These are phyloP conservation scores for Macrocentrus cingulum DNA, from an alignment of 1,140 invertebrate genomes.

Conservation along the genomic window DNA sequence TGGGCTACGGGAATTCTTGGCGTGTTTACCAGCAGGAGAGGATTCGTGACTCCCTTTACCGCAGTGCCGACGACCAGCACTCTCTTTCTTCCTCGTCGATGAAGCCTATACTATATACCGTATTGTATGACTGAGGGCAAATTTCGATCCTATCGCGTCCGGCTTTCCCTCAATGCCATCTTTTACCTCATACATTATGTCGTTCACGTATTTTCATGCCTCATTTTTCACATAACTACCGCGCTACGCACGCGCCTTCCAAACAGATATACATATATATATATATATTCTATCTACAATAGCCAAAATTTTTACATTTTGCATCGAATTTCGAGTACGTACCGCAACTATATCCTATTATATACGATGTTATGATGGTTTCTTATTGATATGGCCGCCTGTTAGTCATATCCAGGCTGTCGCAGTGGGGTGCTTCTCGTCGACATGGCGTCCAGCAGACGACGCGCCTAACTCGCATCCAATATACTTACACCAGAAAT, in stretches of 20 bases:
- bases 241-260: slow-evolving; percentile 18
- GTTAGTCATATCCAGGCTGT: slow-evolving; percentile 21
- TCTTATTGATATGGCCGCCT: too few relatives aligned
- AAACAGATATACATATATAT: not conserved
- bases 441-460: slow-evolving; percentile 5
- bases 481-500: not conserved
- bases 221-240: slow-evolving; percentile 9
- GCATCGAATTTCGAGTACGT: too few relatives aligned
- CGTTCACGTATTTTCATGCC: slow-evolving; percentile 18
- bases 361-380: too few relatives aligned
- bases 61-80: slow-evolving; percentile 22
- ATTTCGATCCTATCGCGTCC: slow-evolving; percentile 12
- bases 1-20: slow-evolving; percentile 41
- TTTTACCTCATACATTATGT: not conserved
- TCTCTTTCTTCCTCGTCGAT: slow-evolving; percentile 13
- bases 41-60: slow-evolving; percentile 30
- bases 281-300: too few relatives aligned
- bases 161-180: slow-evolving; percentile 1
- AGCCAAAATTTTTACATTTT: too few relatives aligned
- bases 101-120: slow-evolving; percentile 11
- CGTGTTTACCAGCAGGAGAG: slow-evolving; percentile 46
- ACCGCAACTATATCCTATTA: too few relatives aligned
- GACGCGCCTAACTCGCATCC: slow-evolving; percentile 13
- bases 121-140: slow-evolving; percentile 6
- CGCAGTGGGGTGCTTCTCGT: slow-evolving; percentile 17